Evolutionary conservation across 2,113 vertebrate species (phyloP), one percentile per base, ranked within the genome.

Genomic region (Tor tambroides): DNA sequence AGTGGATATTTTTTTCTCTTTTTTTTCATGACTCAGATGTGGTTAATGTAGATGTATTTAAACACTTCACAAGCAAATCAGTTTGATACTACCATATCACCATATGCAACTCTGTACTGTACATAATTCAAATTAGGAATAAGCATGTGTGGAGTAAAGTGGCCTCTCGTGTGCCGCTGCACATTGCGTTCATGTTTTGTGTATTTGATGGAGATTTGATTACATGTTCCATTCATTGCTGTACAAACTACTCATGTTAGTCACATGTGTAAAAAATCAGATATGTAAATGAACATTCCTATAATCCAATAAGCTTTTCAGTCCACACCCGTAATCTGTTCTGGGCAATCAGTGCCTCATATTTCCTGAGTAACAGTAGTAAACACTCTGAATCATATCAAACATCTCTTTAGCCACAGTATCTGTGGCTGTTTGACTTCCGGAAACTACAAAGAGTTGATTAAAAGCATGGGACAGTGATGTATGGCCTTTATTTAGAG

Each of bases 401-500:
- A 76, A 46, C 74, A 49, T 76, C n/a, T 21, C 5, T 49, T 61
- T 23, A 30, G 9, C 10, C 43, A 46, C 43, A 46, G 43, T 46
- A 46, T 46, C 43, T 2, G 43, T n/a, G 89, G 88, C 88, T 85
- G 91, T 71, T 82, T 89, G 83, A 76, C 85, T 90, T 91, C 89
- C 90, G 90, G 88, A 85, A 91, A 93, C 87, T 91, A 92, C 90
- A 93, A 91, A 92, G 89, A 80, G 46, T 28, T 88, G 89, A 89
- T 90, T 72, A 71, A 72, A 32, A 85, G 8, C 19, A 80, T 76
- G 35, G 4, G 84, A 86, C 49, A 61, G 83, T 92, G 93, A 94
- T 93, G 88, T 83, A 93, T 94, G 72, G 51, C 86, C 87, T 94
- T 91, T 87, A 87, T 92, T 91, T 91, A 90, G 91, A 81, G 51